Evolutionary conservation across 1,140 invertebrate genomes (phyloP), one percentile per base, ranked within the genome.

Genomic region (Bombus polaris): DNA sequence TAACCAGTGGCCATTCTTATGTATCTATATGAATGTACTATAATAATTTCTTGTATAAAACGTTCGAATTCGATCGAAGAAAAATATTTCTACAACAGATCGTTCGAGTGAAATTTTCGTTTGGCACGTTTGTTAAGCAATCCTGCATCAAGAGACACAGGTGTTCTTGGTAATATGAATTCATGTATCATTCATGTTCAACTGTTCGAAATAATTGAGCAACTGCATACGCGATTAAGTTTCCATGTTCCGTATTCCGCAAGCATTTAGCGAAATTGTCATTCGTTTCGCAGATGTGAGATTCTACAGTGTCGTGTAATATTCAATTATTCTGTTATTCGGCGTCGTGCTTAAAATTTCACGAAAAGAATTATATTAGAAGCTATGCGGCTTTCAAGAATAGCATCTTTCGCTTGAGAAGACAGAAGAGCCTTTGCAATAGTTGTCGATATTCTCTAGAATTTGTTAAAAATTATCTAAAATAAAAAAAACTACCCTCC

Each of bases 141-240:
- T 13, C 10, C 1, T 28, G 37, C 5, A 68, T 35, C 18, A 6
- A 25, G 44, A 65, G 73, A 37, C 81, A 39, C 81, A 83, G 81
- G 73, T 83, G 81, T 35, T 53, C 35, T 2, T 44, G 6, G 39
- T 62, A 57, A 68, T 68, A 32, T 18, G 25, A 18, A 22, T 39
- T 77, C 74, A 39, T 77, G 47, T 57, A 83, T 70, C 47, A 83
- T 83, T 83, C 59, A 57, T 32, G 62, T 22, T 53, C 18, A 22
- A 22, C 22, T 2, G 18, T 42, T 22, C 35, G 22, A 59, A 53
- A 44, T 74, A 82, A 65, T 37, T 9, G 37, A 35, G 59, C 32
- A 22, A 66, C 2, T 42, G 18, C 9, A n/a, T n/a, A 5, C 15
- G 10, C 12, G 28, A 57, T 39, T 1, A 12, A 28, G 37, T n/a